Conservation (phyloP, 1,140 invertebrate species). For the Aphidius gifuensis region DNA sequence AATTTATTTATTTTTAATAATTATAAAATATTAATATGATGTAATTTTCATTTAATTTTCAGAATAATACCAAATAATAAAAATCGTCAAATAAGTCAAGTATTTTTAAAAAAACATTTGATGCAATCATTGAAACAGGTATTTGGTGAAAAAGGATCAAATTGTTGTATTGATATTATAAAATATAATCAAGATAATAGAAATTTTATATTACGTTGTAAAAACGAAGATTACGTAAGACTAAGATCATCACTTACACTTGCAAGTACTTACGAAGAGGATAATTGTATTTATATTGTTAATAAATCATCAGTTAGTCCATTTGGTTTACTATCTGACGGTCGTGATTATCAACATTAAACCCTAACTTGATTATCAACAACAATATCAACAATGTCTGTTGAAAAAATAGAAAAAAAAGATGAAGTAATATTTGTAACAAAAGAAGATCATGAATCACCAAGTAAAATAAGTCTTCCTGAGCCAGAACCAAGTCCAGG, state of each 20-base stretch:
- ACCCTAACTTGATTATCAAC: constrained; percentile 43
- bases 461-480: constrained; percentile 70
- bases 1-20: constrained; percentile 5
- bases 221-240: constrained; percentile 56
- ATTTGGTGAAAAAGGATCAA: constrained; percentile 61
- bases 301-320: constrained; percentile 56
- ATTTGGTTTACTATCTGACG: constrained; percentile 26
- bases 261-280: constrained; percentile 55
- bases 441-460: constrained; percentile 72
- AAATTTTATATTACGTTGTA: constrained; percentile 60
- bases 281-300: constrained; percentile 57
- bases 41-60: constrained; percentile 34
- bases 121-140: constrained; percentile 55
- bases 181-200: constrained; percentile 54
- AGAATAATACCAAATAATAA: constrained; percentile 54
- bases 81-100: constrained; percentile 45
- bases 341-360: constrained; percentile 33
- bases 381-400: constrained; percentile 44
- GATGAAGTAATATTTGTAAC: constrained; percentile 82
- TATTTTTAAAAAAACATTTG: constrained; percentile 60
- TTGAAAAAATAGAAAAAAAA: constrained; percentile 63
- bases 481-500: constrained; percentile 73
- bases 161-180: constrained; percentile 58
- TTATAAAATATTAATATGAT: constrained; percentile 10
- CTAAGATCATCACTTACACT: constrained; percentile 59